phyloP scores from a whole-genome alignment of 2,113 vertebrate species.

The Stigmatopora nigra region DNA sequence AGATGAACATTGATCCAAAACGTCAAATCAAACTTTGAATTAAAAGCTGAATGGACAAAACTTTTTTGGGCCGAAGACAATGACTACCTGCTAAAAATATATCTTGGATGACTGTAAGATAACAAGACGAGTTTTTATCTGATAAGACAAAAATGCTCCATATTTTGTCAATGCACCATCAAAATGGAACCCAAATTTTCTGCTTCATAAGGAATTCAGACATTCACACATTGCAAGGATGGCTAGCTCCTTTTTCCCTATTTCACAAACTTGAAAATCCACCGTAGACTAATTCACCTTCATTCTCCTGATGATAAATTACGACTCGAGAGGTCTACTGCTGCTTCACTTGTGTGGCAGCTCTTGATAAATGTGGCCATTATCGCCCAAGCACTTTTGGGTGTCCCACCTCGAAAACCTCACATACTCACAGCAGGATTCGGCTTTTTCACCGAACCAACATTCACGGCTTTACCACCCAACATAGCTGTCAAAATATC shows the following conservation, averaged over 20 bases:
- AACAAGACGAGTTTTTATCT: too few relatives aligned
- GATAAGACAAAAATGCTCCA: too few relatives aligned
- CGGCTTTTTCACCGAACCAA: neutral
- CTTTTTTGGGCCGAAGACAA: too few relatives aligned
- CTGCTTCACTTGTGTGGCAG: conserved; percentile 55
- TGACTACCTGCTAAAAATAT: too few relatives aligned
- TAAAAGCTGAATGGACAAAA: too few relatives aligned
- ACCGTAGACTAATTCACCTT: conserved; percentile 59
- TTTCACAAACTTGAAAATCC: conserved; percentile 39
- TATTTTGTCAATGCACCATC: neutral
- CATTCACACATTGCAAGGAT: conserved; percentile 8
- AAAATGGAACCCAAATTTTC: neutral
- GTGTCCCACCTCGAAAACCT: conserved; percentile 49
- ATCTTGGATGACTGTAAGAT: too few relatives aligned
- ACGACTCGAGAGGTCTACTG: conserved; percentile 39
- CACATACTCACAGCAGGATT: conserved; percentile 21
- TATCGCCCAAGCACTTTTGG: conserved; percentile 54
- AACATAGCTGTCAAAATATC: conserved; percentile 16
- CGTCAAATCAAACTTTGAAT: neutral
- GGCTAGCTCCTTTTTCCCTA: conserved; percentile 16
- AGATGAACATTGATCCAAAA: neutral
- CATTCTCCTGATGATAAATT: conserved; percentile 57
- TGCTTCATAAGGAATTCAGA: neutral
- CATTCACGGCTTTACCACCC: neutral
- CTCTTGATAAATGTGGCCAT: conserved; percentile 63